phyloP scores from a whole-genome alignment of 2,797 vertebrate genomes.

The Pseudochaenichthys georgianus region DNA sequence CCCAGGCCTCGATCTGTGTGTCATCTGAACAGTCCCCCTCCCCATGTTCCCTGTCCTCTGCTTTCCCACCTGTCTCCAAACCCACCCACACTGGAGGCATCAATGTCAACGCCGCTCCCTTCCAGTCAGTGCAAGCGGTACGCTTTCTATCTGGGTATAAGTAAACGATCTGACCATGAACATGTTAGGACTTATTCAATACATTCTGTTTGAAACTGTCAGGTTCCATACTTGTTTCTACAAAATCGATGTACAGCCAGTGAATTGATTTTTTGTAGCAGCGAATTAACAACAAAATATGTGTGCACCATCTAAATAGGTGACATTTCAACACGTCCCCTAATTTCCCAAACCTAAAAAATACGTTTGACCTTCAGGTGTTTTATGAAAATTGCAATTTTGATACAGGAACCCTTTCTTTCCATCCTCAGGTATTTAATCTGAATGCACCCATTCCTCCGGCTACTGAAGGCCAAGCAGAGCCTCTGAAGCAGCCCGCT shows the following conservation, averaged over 20 bases:
- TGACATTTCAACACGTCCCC: neutral
- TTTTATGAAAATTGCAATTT: neutral
- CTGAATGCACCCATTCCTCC: conserved; percentile 97
- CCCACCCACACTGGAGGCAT: conserved; percentile 96
- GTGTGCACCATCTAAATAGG: neutral
- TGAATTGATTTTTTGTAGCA: neutral
- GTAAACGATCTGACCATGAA: conserved; percentile 8
- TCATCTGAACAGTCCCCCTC: conserved; percentile 91
- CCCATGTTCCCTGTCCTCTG: conserved; percentile 92
- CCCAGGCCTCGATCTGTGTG: conserved; percentile 92
- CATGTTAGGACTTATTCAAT: conserved; percentile 12
- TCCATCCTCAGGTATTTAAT: conserved; percentile 91
- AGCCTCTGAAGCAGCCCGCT: conserved; percentile 90
- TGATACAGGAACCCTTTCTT: neutral
- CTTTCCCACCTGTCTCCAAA: conserved; percentile 96
- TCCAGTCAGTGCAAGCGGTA: conserved; percentile 99
- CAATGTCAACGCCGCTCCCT: conserved; percentile 99
- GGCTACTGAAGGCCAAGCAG: conserved; percentile 87
- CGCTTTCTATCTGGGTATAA: conserved; percentile 54
- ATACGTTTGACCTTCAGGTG: neutral
- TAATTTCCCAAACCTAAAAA: conserved; percentile 4
- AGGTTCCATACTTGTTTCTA: conserved; percentile 3
- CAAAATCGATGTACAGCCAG: conserved; percentile 2
- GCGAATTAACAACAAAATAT: conserved; percentile 3
- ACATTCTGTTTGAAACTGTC: neutral